Percentiles rank a stretch among this genome's conserved stretches.
Conservation (phyloP, 2,113 vertebrate genomes). For the Pongo pygmaeus region DNA sequence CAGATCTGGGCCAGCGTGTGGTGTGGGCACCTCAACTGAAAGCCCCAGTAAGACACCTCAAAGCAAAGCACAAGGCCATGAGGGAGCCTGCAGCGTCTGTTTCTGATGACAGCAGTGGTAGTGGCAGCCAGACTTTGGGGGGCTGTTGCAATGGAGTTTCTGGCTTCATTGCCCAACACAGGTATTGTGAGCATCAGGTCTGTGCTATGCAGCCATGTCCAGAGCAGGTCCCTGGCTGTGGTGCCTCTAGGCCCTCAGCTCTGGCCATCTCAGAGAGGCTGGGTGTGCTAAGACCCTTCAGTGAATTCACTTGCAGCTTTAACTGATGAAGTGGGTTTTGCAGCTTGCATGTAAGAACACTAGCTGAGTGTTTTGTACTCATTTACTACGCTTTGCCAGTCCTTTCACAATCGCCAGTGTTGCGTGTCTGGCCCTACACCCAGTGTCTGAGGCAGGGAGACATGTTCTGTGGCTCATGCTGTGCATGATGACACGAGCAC, state of each 20-base stretch:
- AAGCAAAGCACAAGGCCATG: background rate
- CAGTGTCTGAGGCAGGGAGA: rapidly evolving
- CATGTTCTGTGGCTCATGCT: background rate
- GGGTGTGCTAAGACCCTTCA: background rate
- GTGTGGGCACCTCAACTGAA: background rate
- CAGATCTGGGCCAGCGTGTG: rapidly evolving
- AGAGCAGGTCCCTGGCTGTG: rapidly evolving
- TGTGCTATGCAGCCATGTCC: background rate
- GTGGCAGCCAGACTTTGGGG: background rate
- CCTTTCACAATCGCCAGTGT: background rate
- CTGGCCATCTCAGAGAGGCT: background rate
- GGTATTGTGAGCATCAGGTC: background rate
- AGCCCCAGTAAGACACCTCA: background rate
- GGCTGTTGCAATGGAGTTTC: background rate
- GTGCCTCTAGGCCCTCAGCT: background rate
- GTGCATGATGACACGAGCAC: background rate
- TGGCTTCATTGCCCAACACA: too few species aligned
- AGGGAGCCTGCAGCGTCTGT: background rate
- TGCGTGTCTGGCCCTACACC: background rate
- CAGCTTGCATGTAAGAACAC: background rate
- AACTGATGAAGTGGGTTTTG: background rate
- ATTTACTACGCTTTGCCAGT: background rate
- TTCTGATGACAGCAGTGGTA: background rate
- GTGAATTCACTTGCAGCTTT: background rate
- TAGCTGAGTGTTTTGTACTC: background rate